Base-by-base conservation (phyloP, 2,113 vertebrate genomes). In the Leptobrachium leishanense region DNA sequence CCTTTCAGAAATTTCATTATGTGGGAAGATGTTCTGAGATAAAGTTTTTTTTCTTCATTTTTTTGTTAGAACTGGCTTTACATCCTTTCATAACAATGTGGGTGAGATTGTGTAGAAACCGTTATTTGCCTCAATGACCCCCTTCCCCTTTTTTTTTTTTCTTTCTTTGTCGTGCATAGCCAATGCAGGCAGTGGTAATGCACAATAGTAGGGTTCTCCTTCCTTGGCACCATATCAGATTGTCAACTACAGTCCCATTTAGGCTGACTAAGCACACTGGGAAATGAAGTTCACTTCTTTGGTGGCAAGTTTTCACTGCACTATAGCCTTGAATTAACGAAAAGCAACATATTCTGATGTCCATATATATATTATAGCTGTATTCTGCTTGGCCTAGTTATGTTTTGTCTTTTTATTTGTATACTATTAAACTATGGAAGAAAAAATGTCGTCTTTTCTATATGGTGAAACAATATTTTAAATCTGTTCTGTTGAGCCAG, bases 1-100 rank as follows among this genome's bases (percentile, higher is more conserved):
- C 43, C 43, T 83, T 83, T 75, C 2, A 75, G 83, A 75, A 77
- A 74, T 68, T 79, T 82, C 81, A 81, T 62, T 86, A 43, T 86
- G 40, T 80, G 43, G 84, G 86, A 9, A 77, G 67, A 82, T 43
- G 44, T 42, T 42, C 20, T 0, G 9, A 54, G 12, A 8, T 54
- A 2, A 3, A 54, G 3, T 2, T n/a, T 6, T 59, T 72, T 15
- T 66, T 53, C 55, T 40, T 79, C 0, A 43, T 62, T 77, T 20
- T 64, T 70, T 31, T 50, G 68, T 57, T 46, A 72, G 42, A 31
- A 31, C 20, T 31, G 20, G 63, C 68, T 41, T 41, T 59, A 68
- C 59, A 67, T 41, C 63, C 71, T 46, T 50, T 57, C 40, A 57
- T 79, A 44, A 42, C 62, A 67, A 43, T 9, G 70, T 74, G 70